Percentiles rank a stretch among this genome's conserved stretches.
Conservation (phyloP, 2,797 vertebrate genomes). For the Triplophysa bombifrons region DNA sequence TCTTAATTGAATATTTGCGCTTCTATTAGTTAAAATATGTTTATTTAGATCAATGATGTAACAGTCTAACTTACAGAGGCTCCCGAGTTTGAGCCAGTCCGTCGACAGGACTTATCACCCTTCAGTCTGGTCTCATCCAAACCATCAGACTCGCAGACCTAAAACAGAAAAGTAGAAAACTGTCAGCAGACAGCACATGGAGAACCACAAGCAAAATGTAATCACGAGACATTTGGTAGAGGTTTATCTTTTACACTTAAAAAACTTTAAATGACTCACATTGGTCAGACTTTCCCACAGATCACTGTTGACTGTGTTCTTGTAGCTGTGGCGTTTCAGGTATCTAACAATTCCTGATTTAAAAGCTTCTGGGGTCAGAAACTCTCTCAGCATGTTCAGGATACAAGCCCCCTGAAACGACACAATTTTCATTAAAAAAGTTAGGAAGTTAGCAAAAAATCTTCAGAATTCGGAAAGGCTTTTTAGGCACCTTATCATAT, state of each 20-base stretch:
- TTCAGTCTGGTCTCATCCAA: slow-evolving; percentile 62
- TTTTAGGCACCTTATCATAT: slow-evolving; percentile 85
- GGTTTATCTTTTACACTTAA: not conserved
- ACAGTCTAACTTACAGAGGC: slow-evolving; percentile 68
- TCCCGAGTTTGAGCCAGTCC: slow-evolving; percentile 62
- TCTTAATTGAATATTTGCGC: too few species aligned
- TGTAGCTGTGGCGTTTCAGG: slow-evolving; percentile 86
- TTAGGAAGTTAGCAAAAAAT: not conserved
- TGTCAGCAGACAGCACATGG: not conserved
- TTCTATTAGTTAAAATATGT: not conserved
- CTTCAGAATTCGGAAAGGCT: not conserved
- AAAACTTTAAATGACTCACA: slow-evolving; percentile 70
- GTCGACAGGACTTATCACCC: slow-evolving; percentile 76
- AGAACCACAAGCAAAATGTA: not conserved
- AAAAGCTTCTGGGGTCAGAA: slow-evolving; percentile 83
- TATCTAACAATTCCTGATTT: slow-evolving; percentile 86
- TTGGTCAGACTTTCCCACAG: slow-evolving; percentile 87
- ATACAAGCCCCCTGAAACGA: slow-evolving; percentile 86
- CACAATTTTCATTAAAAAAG: not conserved
- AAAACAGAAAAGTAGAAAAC: not conserved
- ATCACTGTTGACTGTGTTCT: slow-evolving; percentile 87
- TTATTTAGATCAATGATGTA: not conserved
- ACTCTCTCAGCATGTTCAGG: slow-evolving; percentile 90
- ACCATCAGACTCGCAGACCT: slow-evolving; percentile 80
- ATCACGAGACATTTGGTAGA: not conserved